Conservation (phyloP, 2,113 vertebrate species). For the Eretmochelys imbricata region DNA sequence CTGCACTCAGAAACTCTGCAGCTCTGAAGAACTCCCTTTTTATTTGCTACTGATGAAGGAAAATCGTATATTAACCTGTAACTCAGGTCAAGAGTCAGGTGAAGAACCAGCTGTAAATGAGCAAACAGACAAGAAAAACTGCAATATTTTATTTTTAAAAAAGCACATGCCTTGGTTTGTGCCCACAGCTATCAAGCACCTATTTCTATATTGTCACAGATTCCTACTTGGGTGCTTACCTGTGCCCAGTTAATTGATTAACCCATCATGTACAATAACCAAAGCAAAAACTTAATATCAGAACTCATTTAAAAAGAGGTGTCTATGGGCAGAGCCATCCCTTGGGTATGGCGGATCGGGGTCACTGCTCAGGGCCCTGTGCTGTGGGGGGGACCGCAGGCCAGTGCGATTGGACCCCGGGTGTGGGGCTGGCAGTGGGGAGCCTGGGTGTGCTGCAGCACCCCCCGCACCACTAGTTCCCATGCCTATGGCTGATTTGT, state of each 20-base stretch:
- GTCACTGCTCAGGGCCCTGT: too few species aligned
- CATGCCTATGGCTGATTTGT: too few species aligned
- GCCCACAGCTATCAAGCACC: neutral
- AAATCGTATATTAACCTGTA: neutral
- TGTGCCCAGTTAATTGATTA: neutral
- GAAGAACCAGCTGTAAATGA: neutral
- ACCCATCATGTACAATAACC: neutral
- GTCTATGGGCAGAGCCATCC: neutral
- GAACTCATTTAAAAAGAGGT: neutral
- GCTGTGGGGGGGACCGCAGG: too few species aligned
- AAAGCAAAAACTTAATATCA: neutral
- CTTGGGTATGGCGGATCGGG: too few species aligned
- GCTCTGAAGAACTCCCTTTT: neutral
- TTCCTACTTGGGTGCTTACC: neutral
- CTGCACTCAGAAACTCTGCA: neutral
- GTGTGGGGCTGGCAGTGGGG: too few species aligned
- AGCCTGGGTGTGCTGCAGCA: too few species aligned
- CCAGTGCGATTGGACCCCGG: too few species aligned
- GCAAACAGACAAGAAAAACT: neutral
- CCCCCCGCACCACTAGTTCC: too few species aligned
- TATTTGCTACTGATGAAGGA: neutral
- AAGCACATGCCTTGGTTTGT: neutral
- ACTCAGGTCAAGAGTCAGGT: neutral
- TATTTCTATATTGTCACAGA: neutral
- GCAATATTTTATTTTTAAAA: neutral